Percentiles rank a stretch among this genome's conserved stretches.
Evolutionary conservation across 1,140 invertebrate genomes (phyloP).

Genomic region (Neodiprion fabricii): DNA sequence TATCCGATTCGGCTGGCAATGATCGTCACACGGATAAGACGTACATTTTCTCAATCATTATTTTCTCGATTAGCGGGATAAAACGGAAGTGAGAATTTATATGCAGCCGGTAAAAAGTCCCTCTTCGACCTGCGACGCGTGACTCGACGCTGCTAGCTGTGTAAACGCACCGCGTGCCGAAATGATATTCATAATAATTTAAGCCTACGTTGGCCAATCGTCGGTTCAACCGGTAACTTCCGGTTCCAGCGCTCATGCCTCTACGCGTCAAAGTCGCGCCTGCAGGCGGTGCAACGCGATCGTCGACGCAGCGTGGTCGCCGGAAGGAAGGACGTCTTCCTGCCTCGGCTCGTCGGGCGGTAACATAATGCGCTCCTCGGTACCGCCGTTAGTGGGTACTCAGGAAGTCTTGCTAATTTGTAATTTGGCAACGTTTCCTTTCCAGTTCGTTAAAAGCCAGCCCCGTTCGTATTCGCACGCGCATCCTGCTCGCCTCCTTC

Average conservation of each 20-base stretch:
- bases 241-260: not conserved
- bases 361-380: not conserved
- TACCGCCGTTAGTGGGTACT: not conserved
- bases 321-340: constrained; percentile 6
- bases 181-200: too few relatives aligned
- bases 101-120: too few relatives aligned
- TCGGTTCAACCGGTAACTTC: not conserved
- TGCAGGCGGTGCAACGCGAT: not conserved
- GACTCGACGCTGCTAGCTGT: too few relatives aligned
- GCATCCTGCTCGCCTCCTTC: not conserved
- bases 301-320: not conserved
- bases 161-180: too few relatives aligned
- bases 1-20: too few relatives aligned
- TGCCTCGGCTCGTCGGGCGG: not conserved
- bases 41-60: too few relatives aligned
- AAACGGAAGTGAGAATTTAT: too few relatives aligned
- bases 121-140: too few relatives aligned
- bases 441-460: constrained; percentile 5
- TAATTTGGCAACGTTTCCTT: constrained; percentile 5
- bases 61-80: too few relatives aligned
- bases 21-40: too few relatives aligned
- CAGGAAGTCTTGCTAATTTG: constrained; percentile 7
- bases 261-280: not conserved
- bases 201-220: not conserved
- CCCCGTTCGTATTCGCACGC: not conserved